A percentile compares a stretch with the other conserved stretches of the same genome.
Evolutionary conservation across 2,113 vertebrate species (phyloP).

Genomic region (Hemiscyllium ocellatum): DNA sequence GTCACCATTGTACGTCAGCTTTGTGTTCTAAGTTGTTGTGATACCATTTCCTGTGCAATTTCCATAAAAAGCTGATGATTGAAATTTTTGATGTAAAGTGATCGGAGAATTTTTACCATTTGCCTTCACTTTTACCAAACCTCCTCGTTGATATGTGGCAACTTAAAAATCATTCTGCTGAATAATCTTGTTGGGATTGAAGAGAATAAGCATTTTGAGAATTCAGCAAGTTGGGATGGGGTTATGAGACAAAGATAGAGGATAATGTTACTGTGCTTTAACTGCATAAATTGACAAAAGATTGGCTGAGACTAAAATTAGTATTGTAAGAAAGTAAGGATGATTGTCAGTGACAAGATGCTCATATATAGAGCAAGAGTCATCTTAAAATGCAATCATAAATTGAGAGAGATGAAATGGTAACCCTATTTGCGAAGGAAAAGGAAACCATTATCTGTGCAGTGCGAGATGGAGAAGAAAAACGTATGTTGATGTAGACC

Average conservation of each 20-base stretch:
- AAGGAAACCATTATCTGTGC: neutral
- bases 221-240: neutral
- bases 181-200: neutral
- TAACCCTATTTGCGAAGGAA: neutral
- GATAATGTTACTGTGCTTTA: neutral
- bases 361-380: neutral
- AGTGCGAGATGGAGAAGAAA: neutral
- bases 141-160: neutral
- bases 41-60: neutral
- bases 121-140: neutral
- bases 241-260: neutral
- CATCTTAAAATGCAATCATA: neutral
- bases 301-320: neutral
- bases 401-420: neutral
- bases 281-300: neutral
- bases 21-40: neutral
- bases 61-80: neutral
- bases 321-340: neutral
- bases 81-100: neutral
- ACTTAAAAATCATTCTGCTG: neutral
- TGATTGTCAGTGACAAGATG: neutral
- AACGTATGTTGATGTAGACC: neutral
- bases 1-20: neutral
- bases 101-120: neutral
- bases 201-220: neutral